phyloP scores from a whole-genome alignment of 2,888 invertebrate genomes.

The Sinhomidia bicolor region DNA sequence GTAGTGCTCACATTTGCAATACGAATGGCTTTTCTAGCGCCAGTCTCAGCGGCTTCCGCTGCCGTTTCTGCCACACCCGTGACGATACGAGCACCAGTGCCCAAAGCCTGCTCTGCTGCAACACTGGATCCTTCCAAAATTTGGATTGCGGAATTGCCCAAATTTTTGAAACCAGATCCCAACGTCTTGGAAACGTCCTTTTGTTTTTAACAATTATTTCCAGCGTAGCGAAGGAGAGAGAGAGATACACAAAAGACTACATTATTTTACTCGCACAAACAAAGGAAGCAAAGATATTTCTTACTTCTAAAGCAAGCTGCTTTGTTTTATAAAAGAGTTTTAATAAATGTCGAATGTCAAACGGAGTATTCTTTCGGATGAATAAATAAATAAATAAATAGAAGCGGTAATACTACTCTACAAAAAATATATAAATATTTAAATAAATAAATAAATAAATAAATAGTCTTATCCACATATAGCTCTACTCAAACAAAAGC shows the following conservation, averaged over 20 bases:
- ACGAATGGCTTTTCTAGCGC: slow-evolving; percentile 79
- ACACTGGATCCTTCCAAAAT: slow-evolving; percentile 80
- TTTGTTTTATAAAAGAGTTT: neutral
- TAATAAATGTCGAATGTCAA: slow-evolving; percentile 12
- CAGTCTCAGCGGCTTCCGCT: slow-evolving; percentile 80
- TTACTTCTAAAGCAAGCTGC: neutral
- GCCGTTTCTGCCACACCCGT: slow-evolving; percentile 80
- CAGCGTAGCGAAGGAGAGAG: slow-evolving; percentile 18
- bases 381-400: slow-evolving; percentile 42
- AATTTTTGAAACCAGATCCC: slow-evolving; percentile 79
- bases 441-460: slow-evolving; percentile 43
- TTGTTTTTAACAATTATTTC: slow-evolving; percentile 41
- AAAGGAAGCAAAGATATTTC: neutral
- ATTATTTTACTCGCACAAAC: neutral
- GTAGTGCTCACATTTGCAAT: slow-evolving; percentile 80
- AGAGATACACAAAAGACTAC: slow-evolving; percentile 30
- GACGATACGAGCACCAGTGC: slow-evolving; percentile 80
- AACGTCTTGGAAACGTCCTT: slow-evolving; percentile 80
- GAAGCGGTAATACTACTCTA: neutral
- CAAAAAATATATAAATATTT: slow-evolving; percentile 7
- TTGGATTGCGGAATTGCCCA: slow-evolving; percentile 80
- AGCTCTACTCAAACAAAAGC: slow-evolving; percentile 2
- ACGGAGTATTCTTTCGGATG: neutral
- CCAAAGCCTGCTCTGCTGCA: slow-evolving; percentile 80
- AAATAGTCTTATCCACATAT: slow-evolving; percentile 38